These are phyloP conservation scores for Misgurnus mizolepis DNA, from an alignment of 2,113 vertebrate species.

Conservation along the genomic window DNA sequence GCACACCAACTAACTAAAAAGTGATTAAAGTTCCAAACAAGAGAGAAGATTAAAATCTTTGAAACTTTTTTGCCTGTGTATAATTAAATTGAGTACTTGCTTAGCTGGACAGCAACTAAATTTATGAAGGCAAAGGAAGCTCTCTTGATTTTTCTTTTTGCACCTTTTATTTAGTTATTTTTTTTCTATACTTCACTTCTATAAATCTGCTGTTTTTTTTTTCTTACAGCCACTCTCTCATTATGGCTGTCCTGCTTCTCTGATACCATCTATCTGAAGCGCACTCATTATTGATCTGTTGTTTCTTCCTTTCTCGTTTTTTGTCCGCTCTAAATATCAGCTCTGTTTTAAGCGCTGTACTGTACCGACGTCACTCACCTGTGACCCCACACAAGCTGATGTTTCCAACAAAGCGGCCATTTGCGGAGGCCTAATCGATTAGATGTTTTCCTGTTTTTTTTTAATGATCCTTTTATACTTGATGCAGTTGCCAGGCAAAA, in stretches of 20 bases:
- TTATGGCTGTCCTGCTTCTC: conserved; percentile 44
- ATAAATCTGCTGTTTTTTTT: not conserved
- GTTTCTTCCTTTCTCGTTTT: conserved; percentile 28
- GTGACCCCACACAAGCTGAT: conserved; percentile 39
- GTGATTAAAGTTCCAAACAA: conserved; percentile 34
- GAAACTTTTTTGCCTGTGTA: conserved; percentile 29
- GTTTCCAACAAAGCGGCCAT: conserved; percentile 28
- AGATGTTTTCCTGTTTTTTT: conserved; percentile 62
- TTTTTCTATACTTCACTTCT: not conserved
- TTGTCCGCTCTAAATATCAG: conserved; percentile 45
- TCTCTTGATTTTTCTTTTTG: conserved; percentile 37
- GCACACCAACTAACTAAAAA: not conserved
- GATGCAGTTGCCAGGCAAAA: not conserved
- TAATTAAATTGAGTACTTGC: conserved; percentile 30
- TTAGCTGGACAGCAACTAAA: conserved; percentile 23
- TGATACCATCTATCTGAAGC: conserved; percentile 50
- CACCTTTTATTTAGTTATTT: not conserved
- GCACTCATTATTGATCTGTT: conserved; percentile 62
- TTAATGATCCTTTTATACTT: conserved; percentile 66
- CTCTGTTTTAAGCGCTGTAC: conserved; percentile 27
- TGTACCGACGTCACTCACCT: conserved; percentile 21
- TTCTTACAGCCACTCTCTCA: conserved; percentile 29
- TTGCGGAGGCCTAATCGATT: conserved; percentile 61
- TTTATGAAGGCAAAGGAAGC: conserved; percentile 48
- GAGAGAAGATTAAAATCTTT: conserved; percentile 17